Percentiles rank a stretch among this genome's conserved stretches.
These are phyloP conservation scores for Tautogolabrus adspersus DNA, from an alignment of 2,113 vertebrate genomes.

Conservation along the genomic window DNA sequence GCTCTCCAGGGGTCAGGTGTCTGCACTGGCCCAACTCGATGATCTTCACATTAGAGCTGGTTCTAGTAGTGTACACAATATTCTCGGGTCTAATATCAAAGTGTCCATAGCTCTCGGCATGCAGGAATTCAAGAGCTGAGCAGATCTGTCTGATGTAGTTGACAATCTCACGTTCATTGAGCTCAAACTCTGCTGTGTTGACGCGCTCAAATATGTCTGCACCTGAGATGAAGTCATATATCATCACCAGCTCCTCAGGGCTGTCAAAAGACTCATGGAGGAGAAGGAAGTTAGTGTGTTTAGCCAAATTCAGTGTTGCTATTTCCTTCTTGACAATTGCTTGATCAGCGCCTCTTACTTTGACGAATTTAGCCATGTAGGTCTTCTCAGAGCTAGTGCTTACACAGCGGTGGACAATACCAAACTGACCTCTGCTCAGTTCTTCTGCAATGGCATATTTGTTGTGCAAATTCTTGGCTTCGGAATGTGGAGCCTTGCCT, in stretches of 20 bases:
- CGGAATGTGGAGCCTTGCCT: constrained; percentile 89
- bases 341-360: constrained; percentile 98
- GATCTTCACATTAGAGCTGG: constrained; percentile 91
- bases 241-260: constrained; percentile 96
- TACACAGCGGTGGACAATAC: constrained; percentile 94
- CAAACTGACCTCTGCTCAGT: constrained; percentile 94
- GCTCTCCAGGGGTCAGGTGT: constrained; percentile 94
- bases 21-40: constrained; percentile 96
- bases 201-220: constrained; percentile 96
- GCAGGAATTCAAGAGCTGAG: constrained; percentile 92
- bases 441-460: constrained; percentile 98
- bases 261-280: constrained; percentile 97
- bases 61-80: constrained; percentile 94
- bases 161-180: constrained; percentile 92
- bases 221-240: constrained; percentile 97
- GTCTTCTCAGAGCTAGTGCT: constrained; percentile 93
- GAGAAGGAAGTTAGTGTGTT: constrained; percentile 90
- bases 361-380: constrained; percentile 96
- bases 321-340: constrained; percentile 97
- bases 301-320: constrained; percentile 91
- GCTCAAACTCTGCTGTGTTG: constrained; percentile 89
- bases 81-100: constrained; percentile 98
- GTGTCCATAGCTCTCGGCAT: constrained; percentile 90
- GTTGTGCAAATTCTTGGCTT: constrained; percentile 92
- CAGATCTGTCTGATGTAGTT: constrained; percentile 93